A percentile compares a stretch with the other conserved stretches of the same genome.
Conservation (phyloP, 2,797 vertebrate species). For the Crocodylus rhombifer region DNA sequence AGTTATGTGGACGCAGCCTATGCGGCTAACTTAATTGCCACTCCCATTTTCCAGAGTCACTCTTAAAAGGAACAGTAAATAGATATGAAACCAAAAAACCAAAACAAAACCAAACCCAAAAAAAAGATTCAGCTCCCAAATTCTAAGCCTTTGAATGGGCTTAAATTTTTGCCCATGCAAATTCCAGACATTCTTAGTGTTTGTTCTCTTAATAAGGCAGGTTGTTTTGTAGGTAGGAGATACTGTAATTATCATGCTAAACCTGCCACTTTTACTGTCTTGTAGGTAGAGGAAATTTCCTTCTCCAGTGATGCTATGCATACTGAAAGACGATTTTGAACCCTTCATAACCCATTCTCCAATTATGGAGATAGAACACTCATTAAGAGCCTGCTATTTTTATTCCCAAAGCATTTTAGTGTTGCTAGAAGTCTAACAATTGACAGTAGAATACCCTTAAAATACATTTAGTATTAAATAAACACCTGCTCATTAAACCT, state of each 20-base stretch:
- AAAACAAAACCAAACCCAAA: no score
- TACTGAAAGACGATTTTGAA: not conserved
- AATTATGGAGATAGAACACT: conserved; percentile 8
- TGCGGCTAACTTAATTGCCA: not conserved
- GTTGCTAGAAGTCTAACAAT: conserved; percentile 44
- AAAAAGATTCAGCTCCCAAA: not conserved
- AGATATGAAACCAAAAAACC: not conserved
- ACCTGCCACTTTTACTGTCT: not conserved
- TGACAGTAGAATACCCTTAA: conserved; percentile 55
- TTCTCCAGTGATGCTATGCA: not conserved
- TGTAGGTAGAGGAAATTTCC: not conserved
- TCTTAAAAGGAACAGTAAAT: not conserved
- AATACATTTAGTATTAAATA: conserved; percentile 59
- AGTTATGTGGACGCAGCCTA: no score
- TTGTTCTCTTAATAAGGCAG: not conserved
- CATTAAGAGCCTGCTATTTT: conserved; percentile 42
- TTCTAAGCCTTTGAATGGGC: not conserved
- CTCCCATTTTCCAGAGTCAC: not conserved
- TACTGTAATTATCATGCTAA: not conserved
- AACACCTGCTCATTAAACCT: conserved; percentile 66
- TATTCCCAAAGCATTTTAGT: conserved; percentile 39
- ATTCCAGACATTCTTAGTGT: not conserved
- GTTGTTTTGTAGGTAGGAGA: not conserved
- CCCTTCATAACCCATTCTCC: conserved; percentile 10
- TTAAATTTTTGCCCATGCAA: not conserved